A percentile compares a stretch with the other conserved stretches of the same genome.
These are phyloP conservation scores for Protophormia terraenovae DNA, from an alignment of 2,888 invertebrate species.

Conservation along the genomic window DNA sequence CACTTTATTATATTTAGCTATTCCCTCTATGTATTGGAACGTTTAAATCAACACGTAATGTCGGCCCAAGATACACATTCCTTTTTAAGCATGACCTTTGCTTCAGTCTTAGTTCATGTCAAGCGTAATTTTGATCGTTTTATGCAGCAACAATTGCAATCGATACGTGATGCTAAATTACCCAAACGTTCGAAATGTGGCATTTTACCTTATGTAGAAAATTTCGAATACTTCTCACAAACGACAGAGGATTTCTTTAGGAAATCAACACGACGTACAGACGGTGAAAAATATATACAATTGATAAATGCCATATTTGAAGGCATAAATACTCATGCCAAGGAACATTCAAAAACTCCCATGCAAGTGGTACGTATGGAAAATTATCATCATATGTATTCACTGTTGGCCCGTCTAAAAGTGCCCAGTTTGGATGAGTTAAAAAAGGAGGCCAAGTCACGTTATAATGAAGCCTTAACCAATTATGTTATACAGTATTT, in stretches of 20 bases:
- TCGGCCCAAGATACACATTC: slow-evolving; percentile 93
- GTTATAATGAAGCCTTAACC: slow-evolving; percentile 93
- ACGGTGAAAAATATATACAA: slow-evolving; percentile 93
- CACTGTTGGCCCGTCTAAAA: slow-evolving; percentile 92
- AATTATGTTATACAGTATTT: slow-evolving; percentile 97
- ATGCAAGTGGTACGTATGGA: slow-evolving; percentile 96
- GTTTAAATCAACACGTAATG: slow-evolving; percentile 95
- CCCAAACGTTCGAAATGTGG: slow-evolving; percentile 90
- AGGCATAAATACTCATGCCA: slow-evolving; percentile 89
- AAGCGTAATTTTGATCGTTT: slow-evolving; percentile 95
- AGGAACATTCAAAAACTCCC: slow-evolving; percentile 95
- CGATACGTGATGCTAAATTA: slow-evolving; percentile 89
- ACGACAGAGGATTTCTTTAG: slow-evolving; percentile 94
- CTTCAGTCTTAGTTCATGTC: slow-evolving; percentile 91
- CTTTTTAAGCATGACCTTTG: slow-evolving; percentile 93
- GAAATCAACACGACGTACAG: slow-evolving; percentile 92
- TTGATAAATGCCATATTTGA: slow-evolving; percentile 92
- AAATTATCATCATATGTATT: slow-evolving; percentile 97
- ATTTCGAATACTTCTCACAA: slow-evolving; percentile 94
- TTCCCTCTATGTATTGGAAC: slow-evolving; percentile 95
- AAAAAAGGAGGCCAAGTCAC: slow-evolving; percentile 93
- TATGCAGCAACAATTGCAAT: slow-evolving; percentile 91
- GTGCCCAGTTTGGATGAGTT: slow-evolving; percentile 92
- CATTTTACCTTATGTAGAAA: slow-evolving; percentile 92
- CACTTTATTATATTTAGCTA: slow-evolving; percentile 87